Evolutionary conservation across 2,797 vertebrate genomes (phyloP).

Genomic region (Tadarida brasiliensis): DNA sequence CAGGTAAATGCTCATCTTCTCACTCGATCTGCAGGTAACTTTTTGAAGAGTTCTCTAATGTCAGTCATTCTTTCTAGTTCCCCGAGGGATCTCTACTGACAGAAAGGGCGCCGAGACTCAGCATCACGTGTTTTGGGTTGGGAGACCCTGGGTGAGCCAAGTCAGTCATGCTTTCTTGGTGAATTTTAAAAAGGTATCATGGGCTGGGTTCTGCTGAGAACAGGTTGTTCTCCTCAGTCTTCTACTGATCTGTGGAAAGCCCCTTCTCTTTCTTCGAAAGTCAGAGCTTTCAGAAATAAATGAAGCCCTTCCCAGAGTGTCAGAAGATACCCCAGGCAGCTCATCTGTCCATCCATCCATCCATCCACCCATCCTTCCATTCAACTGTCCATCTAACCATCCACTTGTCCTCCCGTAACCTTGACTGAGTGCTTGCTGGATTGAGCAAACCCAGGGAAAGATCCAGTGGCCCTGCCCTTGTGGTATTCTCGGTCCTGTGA

Average conservation of each 20-base stretch:
- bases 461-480: neutral
- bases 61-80: neutral
- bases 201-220: neutral
- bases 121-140: neutral
- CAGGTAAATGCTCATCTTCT: conserved; percentile 17
- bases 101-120: neutral
- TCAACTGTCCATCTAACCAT: neutral
- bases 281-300: conserved; percentile 4
- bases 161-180: neutral
- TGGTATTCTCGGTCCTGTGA: neutral
- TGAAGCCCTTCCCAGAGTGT: neutral
- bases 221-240: neutral
- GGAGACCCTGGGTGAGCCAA: neutral
- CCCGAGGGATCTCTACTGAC: neutral
- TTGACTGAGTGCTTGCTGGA: neutral
- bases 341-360: neutral
- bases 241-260: neutral
- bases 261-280: conserved; percentile 1
- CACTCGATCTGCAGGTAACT: neutral
- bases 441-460: neutral
- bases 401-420: neutral
- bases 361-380: neutral
- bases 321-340: neutral
- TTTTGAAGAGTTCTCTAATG: neutral
- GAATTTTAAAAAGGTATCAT: neutral